phyloP scores from a whole-genome alignment of 2,797 vertebrate genomes.

The Thamnophis elegans region DNA sequence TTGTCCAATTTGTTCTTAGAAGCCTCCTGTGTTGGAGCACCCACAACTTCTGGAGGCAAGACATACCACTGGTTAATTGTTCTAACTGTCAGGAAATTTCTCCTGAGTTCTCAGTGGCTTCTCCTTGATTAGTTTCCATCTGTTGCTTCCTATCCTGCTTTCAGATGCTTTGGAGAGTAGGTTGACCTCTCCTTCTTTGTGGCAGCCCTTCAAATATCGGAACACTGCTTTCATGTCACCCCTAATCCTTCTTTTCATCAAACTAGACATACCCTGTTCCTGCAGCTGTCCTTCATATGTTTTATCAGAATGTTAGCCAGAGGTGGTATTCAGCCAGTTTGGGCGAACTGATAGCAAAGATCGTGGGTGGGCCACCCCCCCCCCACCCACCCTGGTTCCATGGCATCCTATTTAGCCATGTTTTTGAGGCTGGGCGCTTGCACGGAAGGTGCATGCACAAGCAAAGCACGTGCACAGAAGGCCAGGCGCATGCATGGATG shows the following conservation, averaged over 20 bases:
- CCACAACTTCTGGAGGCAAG: neutral
- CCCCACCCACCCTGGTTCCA: no score
- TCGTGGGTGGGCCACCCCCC: no score
- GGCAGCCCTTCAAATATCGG: neutral
- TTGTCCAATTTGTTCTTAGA: neutral
- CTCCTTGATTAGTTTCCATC: neutral
- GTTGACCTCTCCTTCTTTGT: neutral
- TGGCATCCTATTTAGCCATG: no score
- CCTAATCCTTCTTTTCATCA: neutral
- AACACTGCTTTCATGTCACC: neutral
- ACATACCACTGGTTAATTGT: neutral
- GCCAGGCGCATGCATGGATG: no score
- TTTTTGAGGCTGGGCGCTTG: no score
- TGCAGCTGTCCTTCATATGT: neutral
- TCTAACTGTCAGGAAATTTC: neutral
- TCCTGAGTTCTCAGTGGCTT: neutral
- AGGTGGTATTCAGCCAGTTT: no score
- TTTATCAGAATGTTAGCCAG: neutral
- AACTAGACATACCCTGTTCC: neutral
- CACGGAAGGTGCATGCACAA: no score
- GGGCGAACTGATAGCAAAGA: no score
- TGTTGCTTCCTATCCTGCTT: neutral
- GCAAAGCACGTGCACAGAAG: no score
- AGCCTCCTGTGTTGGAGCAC: neutral
- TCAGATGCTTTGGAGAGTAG: neutral